Conservation (phyloP, 1,140 invertebrate genomes). For the Holotrichia oblita region DNA sequence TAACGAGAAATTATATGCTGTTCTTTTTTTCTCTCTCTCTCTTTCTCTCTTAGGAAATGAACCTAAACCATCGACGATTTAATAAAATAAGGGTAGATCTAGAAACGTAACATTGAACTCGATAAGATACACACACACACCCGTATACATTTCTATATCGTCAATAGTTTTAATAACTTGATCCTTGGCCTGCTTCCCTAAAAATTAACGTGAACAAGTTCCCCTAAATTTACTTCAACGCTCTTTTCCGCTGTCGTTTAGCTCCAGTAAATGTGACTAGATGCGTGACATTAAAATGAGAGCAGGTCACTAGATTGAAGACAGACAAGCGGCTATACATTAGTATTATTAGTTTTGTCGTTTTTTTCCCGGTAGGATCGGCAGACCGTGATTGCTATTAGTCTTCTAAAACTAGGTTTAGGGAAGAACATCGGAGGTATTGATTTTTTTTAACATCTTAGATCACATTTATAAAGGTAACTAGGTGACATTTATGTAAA, state of each 20-base stretch:
- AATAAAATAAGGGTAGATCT: too few species aligned
- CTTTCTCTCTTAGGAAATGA: too few species aligned
- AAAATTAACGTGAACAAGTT: background rate
- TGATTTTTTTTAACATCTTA: too few species aligned
- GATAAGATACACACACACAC: too few species aligned
- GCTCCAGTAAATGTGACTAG: background rate
- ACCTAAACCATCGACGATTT: too few species aligned
- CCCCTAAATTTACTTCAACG: background rate
- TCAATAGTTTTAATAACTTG: constrained; percentile 3
- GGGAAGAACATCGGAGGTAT: too few species aligned
- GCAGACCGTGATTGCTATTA: background rate
- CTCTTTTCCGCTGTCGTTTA: background rate
- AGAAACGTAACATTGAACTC: too few species aligned
- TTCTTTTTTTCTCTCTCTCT: too few species aligned
- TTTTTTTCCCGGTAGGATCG: background rate
- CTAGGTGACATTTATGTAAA: too few species aligned
- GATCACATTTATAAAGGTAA: too few species aligned
- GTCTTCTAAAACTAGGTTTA: background rate
- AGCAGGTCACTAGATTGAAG: background rate
- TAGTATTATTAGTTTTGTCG: background rate
- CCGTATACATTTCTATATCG: background rate
- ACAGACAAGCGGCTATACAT: background rate
- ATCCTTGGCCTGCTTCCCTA: background rate
- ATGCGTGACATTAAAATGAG: background rate
- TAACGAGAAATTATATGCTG: too few species aligned